These are phyloP conservation scores for Cryptoprocta ferox DNA, from an alignment of 2,797 vertebrate species.

Conservation along the genomic window DNA sequence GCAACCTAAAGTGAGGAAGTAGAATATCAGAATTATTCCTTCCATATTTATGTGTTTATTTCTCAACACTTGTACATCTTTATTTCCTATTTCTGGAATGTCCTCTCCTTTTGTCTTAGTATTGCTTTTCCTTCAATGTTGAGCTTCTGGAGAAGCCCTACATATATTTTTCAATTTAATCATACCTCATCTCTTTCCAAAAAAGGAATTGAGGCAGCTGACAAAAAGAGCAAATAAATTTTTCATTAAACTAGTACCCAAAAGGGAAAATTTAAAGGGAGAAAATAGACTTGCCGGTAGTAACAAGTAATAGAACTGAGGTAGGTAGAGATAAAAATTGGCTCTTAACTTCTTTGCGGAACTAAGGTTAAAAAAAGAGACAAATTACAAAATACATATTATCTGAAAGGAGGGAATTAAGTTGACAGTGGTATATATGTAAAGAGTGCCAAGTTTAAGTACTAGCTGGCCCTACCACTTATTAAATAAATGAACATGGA, in stretches of 20 bases:
- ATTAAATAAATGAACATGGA: not conserved
- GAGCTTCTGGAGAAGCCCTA: not conserved
- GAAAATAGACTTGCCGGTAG: not conserved
- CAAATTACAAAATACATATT: not conserved
- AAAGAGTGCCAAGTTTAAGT: not conserved
- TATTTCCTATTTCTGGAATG: not conserved
- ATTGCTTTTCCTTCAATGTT: not conserved
- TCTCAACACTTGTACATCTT: not conserved
- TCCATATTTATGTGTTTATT: not conserved
- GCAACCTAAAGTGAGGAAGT: not conserved
- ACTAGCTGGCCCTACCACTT: not conserved
- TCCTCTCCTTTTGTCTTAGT: not conserved
- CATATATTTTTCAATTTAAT: slow-evolving; percentile 19
- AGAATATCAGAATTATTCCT: slow-evolving; percentile 18
- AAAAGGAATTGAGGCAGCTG: not conserved
- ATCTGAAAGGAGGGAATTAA: not conserved
- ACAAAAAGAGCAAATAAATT: slow-evolving; percentile 6
- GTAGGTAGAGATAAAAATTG: not conserved
- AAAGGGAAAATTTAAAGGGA: not conserved
- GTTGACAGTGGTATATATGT: not conserved
- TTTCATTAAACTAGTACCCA: not conserved
- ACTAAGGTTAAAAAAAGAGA: not conserved
- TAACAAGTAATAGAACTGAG: not conserved
- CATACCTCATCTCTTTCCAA: not conserved
- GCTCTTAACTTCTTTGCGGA: not conserved